A percentile compares a stretch with the other conserved stretches of the same genome.
Evolutionary conservation across 1,140 invertebrate species (phyloP).

Genomic region (Ladona fulva): DNA sequence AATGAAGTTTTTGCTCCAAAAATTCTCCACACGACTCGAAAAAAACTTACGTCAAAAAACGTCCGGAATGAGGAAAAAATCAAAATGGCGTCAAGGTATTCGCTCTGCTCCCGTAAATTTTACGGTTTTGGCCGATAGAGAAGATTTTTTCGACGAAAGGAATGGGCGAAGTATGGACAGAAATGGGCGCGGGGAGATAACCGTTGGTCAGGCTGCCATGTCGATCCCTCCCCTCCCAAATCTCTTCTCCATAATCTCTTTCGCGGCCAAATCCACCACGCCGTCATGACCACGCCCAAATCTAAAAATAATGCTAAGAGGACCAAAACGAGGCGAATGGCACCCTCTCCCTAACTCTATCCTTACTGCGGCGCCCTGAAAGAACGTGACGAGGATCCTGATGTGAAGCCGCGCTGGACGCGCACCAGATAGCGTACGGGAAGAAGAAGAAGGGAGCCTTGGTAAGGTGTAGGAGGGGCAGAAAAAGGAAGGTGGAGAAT

Average conservation of each 20-base stretch:
- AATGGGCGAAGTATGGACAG: background rate
- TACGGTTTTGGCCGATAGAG: background rate
- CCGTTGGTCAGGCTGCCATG: no score
- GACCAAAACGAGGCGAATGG: no score
- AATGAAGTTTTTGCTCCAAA: background rate
- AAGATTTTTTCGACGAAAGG: background rate
- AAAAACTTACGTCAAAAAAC: no score
- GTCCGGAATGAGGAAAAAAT: background rate
- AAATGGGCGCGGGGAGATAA: background rate
- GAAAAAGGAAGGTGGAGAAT: background rate
- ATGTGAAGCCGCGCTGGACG: background rate
- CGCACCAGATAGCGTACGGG: background rate
- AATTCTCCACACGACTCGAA: no score
- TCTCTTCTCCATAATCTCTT: background rate
- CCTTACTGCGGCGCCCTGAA: background rate
- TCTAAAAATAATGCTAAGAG: background rate
- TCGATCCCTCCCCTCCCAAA: no score
- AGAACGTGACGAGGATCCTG: background rate
- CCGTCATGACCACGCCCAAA: background rate
- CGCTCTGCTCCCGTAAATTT: conserved; percentile 7
- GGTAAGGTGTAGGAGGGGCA: background rate
- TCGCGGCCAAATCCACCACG: background rate
- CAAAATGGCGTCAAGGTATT: background rate
- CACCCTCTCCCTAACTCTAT: no score
- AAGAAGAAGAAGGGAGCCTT: background rate